A percentile compares a stretch with the other conserved stretches of the same genome.
Evolutionary conservation across 2,797 vertebrate genomes (phyloP).

Genomic region (Eptatretus atami): DNA sequence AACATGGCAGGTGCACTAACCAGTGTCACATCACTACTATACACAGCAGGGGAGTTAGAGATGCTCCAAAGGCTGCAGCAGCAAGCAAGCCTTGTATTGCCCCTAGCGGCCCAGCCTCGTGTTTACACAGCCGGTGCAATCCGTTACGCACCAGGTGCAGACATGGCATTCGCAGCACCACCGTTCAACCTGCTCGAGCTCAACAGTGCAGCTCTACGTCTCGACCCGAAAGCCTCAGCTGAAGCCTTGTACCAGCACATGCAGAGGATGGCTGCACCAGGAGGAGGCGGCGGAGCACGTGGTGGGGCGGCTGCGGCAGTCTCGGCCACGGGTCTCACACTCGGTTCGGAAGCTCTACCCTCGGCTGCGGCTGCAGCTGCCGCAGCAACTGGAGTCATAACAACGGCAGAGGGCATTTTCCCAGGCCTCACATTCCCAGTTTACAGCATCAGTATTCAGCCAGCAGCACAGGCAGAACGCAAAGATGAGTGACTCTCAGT

Average conservation of each 20-base stretch:
- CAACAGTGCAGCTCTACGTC: constrained; percentile 12
- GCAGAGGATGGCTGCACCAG: constrained; percentile 56
- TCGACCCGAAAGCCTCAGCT: constrained; percentile 16
- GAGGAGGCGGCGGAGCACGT: constrained; percentile 15
- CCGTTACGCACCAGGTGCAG: constrained; percentile 43
- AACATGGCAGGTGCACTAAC: background rate
- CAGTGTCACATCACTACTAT: background rate
- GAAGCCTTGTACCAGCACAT: constrained; percentile 40
- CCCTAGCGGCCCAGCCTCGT: constrained; percentile 12
- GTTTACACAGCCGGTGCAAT: constrained; percentile 48
- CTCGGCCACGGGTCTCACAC: background rate
- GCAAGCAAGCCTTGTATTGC: background rate
- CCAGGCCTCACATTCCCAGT: constrained; percentile 35
- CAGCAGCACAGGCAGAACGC: constrained; percentile 4
- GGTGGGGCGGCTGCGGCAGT: background rate
- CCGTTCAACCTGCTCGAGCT: constrained; percentile 22
- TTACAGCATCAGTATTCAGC: constrained; percentile 15
- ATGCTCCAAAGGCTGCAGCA: constrained; percentile 1
- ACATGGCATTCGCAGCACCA: constrained; percentile 17
- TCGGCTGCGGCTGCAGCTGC: background rate
- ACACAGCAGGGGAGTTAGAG: constrained; percentile 1
- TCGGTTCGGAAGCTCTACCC: too few relatives aligned
- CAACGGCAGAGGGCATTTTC: constrained; percentile 30
- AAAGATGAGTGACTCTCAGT: constrained; percentile 7
- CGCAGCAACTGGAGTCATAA: constrained; percentile 12